These are phyloP conservation scores for Fregetta grallaria DNA, from an alignment of 2,113 vertebrate species.

Conservation along the genomic window DNA sequence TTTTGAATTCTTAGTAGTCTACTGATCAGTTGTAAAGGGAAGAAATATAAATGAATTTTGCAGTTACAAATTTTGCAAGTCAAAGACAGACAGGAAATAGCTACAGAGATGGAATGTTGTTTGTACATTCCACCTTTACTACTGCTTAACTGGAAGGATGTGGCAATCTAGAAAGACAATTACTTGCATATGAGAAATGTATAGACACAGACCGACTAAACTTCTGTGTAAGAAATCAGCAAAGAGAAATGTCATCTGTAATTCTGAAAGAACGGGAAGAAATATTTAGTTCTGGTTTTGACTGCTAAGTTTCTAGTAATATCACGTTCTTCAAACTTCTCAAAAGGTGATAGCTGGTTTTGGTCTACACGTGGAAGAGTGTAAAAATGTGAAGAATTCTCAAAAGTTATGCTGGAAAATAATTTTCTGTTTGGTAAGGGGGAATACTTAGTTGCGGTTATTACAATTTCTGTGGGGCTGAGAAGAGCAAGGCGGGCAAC, in stretches of 20 bases:
- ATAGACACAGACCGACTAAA: not conserved
- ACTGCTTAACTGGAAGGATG: not conserved
- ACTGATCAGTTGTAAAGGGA: not conserved
- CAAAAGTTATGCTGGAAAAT: not conserved
- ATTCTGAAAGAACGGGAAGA: not conserved
- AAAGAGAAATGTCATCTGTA: not conserved
- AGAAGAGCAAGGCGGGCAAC: not conserved
- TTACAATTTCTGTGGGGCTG: not conserved
- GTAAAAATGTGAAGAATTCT: not conserved
- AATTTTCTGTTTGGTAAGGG: not conserved
- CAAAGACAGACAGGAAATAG: not conserved
- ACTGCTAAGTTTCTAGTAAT: not conserved
- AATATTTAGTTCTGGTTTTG: not conserved
- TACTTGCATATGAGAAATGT: not conserved
- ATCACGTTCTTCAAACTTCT: not conserved
- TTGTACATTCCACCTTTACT: not conserved
- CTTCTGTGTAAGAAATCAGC: not conserved
- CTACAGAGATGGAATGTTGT: not conserved
- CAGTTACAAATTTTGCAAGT: not conserved
- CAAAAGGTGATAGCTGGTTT: not conserved
- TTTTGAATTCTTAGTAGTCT: not conserved
- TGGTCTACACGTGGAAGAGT: not conserved
- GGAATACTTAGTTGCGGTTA: not conserved
- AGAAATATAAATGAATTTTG: not conserved
- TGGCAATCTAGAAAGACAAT: not conserved